Percentiles rank a stretch among this genome's conserved stretches.
Conservation (phyloP, 64 coral and sea anemone genomes). For the Porites australiensis region DNA sequence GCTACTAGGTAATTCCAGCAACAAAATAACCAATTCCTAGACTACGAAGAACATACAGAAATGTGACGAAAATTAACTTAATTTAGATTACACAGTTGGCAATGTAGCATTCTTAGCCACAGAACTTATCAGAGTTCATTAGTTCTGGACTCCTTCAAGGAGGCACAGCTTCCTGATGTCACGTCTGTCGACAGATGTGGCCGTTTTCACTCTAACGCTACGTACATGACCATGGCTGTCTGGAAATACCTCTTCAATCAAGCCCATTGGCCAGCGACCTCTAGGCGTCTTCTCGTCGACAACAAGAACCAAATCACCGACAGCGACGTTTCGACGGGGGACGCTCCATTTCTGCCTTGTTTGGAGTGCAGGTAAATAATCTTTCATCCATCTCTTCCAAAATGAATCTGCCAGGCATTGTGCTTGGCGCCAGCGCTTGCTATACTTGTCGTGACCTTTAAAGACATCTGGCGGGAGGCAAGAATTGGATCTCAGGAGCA, state of each 20-base stretch:
- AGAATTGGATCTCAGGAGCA: background rate
- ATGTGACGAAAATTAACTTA: too few relatives aligned
- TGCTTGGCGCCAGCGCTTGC: background rate
- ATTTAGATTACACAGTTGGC: too few relatives aligned
- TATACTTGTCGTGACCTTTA: background rate
- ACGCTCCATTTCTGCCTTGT: constrained; percentile 26
- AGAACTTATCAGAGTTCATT: too few relatives aligned
- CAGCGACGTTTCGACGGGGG: background rate
- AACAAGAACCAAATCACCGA: constrained; percentile 18
- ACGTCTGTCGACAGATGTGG: background rate
- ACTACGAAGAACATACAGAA: too few relatives aligned
- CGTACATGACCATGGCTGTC: too few relatives aligned
- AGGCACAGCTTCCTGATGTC: constrained; percentile 54
- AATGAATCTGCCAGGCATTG: background rate
- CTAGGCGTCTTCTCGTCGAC: background rate
- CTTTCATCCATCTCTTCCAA: constrained; percentile 36
- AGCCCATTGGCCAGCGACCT: background rate
- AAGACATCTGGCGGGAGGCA: background rate
- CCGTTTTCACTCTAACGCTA: too few relatives aligned
- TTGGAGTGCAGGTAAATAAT: constrained; percentile 24
- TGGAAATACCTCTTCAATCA: too few relatives aligned
- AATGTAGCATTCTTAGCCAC: too few relatives aligned
- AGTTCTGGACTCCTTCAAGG: too few relatives aligned
- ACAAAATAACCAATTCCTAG: too few relatives aligned
- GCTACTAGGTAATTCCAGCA: too few relatives aligned